Base-by-base conservation (phyloP, 2,797 vertebrate species). In the Hoplostethus mediterraneus region DNA sequence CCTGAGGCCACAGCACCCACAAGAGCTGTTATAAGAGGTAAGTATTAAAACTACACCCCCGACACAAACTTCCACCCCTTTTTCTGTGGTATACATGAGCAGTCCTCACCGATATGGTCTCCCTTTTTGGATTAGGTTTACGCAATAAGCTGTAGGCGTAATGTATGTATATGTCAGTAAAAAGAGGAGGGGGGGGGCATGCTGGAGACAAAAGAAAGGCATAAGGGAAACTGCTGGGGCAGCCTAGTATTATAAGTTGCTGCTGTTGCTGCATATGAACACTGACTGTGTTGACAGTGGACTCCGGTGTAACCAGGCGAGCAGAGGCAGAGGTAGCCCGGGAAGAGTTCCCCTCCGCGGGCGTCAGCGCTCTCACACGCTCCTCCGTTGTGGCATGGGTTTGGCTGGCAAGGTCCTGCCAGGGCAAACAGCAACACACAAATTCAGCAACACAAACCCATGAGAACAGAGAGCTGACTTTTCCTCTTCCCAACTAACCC, bases 211-310 rank as follows among this genome's bases (percentile, higher is more conserved):
- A 45, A 45, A 14, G 44, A 45, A 45, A 14, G 13, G 13, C 44
- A 45, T 14, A 45, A 4, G 12, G 13, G 4, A 13, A 45, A 45
- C 44, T 45, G 44, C 14, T 45, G 44, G 44, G 21, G 48, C 48
- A 17, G 47, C n/a, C 2, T 6, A 4, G 47, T 5, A 48, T 16
- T 7, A 48, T 11, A 11, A 51, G 25, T 42, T 42, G 40, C 49
- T 25, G 25, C 49, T 10, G 13, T 17, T 30, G 44, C 59, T 48
- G 30, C 30, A 36, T n/a, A 17, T 13, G 25, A 13, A 59, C 57
- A 95, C 96, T 95, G 94, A 97, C 96, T 96, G 90, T 97, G 95
- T 79, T 97, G 96, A 80, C 96, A 96, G 86, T 96, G 95, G 75
- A 95, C 88, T 73, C 96, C 96, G 80, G 93, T 94, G 86, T 95